phyloP scores from a whole-genome alignment of 2,113 vertebrate species.

The human (Homo sapiens) region GRCh38 chr14:47399501-47400000 shows the following conservation, averaged over 20 bases:
- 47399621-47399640: neutral
- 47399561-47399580: neutral
- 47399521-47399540: neutral
- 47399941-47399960: constrained; percentile 44
- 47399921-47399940: constrained; percentile 20
- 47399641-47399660: accelerated
- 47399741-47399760: neutral
- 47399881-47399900: neutral
- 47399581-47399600: neutral
- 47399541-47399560: neutral
- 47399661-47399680: neutral
- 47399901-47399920: neutral
- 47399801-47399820: neutral
- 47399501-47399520: neutral
- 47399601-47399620: neutral
- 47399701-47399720: neutral
- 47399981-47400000: neutral
- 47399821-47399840: constrained; percentile 16
- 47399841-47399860: constrained; percentile 45
- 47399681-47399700: neutral
- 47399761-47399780: neutral
- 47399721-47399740: neutral
- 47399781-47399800: neutral
- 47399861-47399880: constrained; percentile 20
- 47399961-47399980: constrained; percentile 16